Evolutionary conservation across 2,113 vertebrate genomes (phyloP), one percentile per base, ranked within the genome.

Genomic region (Oreotrochilus melanogaster): DNA sequence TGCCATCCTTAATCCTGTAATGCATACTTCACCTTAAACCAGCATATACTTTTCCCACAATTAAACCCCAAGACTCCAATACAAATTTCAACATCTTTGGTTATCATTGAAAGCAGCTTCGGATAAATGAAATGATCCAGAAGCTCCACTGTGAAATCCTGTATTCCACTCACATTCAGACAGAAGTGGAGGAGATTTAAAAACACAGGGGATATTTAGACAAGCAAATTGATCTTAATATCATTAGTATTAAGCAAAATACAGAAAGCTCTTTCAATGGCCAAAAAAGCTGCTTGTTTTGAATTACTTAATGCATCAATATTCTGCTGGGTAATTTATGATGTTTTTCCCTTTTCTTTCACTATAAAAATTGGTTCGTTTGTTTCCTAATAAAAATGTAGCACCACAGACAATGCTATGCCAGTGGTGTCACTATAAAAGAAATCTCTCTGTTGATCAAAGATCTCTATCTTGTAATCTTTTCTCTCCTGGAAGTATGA

Each of bases 61-160:
- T 45, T 60, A 82, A 81, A 28, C 6, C 30, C 80, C 45, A 53
- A 35, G 11, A 60, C 31, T 66, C 15, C 18, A 47, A 13, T 28
- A 67, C 3, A 17, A 61, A 54, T 79, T 87, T 18, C 14, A 57
- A 3, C 27, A 23, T 66, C 22, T 27, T 92, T 37, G 14, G 10
- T 60, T 45, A 69, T 53, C 69, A 42, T 5, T 6, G 1, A 85
- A 87, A 91, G n/a, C 30, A 42, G 50, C 22, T 73, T 89, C 74
- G 50, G 61, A 45, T 79, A 58, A 93, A 22, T 89, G 78, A 92
- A 89, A 95, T 33, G 50, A 69, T 78, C 35, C 66, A 91, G 70
- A 71, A 65, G 9, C 72, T 89, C 61, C 84, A 9, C 50, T 37
- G 2, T 61, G 54, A 57, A 79, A 65, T n/a, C n/a, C 27, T 72